Percentiles rank a stretch among this genome's conserved stretches.
Conservation (phyloP, 2,113 vertebrate species). For the Otus sunia region DNA sequence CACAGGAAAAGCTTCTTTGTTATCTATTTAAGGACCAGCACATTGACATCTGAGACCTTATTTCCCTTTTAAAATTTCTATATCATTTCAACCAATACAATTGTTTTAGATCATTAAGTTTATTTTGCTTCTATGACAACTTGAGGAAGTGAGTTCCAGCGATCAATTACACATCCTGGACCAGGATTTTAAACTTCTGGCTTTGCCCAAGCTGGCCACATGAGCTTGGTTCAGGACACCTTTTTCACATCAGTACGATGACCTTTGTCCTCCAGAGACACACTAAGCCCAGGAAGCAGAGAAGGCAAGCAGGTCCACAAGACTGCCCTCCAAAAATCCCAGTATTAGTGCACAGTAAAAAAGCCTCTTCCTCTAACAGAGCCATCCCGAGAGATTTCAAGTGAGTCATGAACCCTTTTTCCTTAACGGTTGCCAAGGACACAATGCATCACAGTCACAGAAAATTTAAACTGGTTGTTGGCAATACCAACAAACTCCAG, state of each 20-base stretch:
- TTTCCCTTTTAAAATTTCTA: neutral
- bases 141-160: neutral
- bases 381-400: neutral
- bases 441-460: neutral
- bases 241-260: neutral
- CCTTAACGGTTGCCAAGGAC: slow-evolving; percentile 7
- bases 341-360: neutral
- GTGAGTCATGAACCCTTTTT: slow-evolving; percentile 1
- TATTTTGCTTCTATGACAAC: neutral
- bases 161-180: neutral
- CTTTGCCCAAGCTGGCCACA: neutral
- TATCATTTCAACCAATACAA: neutral
- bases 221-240: neutral
- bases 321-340: neutral
- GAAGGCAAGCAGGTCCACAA: neutral
- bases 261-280: neutral
- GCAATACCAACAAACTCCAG: neutral
- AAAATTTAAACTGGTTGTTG: neutral
- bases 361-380: neutral
- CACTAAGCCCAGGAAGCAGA: neutral
- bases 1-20: neutral
- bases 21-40: neutral
- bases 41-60: neutral
- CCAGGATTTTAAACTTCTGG: neutral
- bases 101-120: neutral